These are phyloP conservation scores for Amaurobius ferox DNA, from an alignment of 2,888 invertebrate species.

Conservation along the genomic window DNA sequence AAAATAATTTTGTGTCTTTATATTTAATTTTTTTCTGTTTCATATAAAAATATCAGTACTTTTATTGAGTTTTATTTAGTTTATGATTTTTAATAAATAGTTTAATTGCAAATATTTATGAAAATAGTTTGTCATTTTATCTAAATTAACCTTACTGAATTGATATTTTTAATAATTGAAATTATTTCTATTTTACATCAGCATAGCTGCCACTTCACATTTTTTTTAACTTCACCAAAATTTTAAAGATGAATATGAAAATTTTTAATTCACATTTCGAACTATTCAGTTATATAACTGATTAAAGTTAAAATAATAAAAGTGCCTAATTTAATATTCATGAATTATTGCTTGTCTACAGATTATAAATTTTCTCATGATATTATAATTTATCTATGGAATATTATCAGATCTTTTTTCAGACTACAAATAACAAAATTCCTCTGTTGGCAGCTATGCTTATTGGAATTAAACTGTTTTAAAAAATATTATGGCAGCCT, in stretches of 20 bases:
- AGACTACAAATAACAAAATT: conserved; percentile 21
- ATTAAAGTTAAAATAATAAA: too few relatives aligned
- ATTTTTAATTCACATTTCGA: too few relatives aligned
- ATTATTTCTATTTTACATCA: conserved; percentile 29
- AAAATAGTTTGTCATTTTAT: neutral
- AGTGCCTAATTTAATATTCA: too few relatives aligned
- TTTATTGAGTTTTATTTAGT: conserved; percentile 2
- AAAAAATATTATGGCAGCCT: conserved; percentile 40
- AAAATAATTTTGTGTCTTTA: too few relatives aligned
- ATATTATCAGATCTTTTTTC: too few relatives aligned
- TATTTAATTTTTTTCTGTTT: neutral
- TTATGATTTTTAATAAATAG: neutral
- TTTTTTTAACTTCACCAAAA: too few relatives aligned
- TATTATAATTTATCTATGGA: too few relatives aligned
- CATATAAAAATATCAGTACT: neutral
- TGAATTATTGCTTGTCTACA: neutral
- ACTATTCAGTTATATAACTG: too few relatives aligned
- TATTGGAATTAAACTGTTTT: conserved; percentile 57
- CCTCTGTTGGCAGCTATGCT: conserved; percentile 69
- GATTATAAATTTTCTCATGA: conserved; percentile 7
- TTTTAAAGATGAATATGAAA: too few relatives aligned
- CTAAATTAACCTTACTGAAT: neutral
- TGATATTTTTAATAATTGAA: neutral
- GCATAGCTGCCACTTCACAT: conserved; percentile 58
- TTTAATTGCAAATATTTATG: neutral